Evolutionary conservation across 1,140 invertebrate species (phyloP).

Genomic region (Macrobrachium rosenbergii): DNA sequence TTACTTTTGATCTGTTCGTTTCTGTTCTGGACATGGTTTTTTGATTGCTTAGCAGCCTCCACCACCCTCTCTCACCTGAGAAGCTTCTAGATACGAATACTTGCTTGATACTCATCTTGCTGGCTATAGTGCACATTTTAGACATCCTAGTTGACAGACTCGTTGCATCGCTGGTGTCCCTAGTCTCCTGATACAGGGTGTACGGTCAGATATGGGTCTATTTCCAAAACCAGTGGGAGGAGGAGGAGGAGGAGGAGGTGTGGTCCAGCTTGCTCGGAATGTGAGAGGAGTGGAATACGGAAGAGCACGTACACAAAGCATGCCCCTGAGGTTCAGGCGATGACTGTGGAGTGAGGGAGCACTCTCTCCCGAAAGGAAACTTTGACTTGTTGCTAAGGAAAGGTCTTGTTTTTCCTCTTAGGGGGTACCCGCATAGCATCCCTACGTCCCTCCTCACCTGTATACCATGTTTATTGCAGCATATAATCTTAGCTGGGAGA

Average conservation of each 20-base stretch:
- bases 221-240: no score
- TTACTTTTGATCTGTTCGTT: constrained; percentile 4
- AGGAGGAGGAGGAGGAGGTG: no score
- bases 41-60: constrained; percentile 16
- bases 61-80: constrained; percentile 27
- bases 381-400: no score
- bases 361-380: no score
- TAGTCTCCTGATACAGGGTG: constrained; percentile 37
- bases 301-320: no score
- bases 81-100: constrained; percentile 51
- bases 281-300: no score
- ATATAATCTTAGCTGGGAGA: constrained; percentile 6
- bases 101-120: constrained; percentile 52
- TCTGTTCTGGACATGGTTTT: constrained; percentile 5
- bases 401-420: no score
- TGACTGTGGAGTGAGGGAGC: no score
- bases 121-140: constrained; percentile 47
- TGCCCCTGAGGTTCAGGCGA: no score
- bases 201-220: no score
- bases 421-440: not conserved
- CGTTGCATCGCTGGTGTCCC: constrained; percentile 22
- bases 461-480: not conserved
- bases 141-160: constrained; percentile 69
- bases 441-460: not conserved
- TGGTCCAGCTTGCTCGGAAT: no score